These are phyloP conservation scores for Marisa cornuarietis DNA, from an alignment of 1,140 invertebrate genomes.

Conservation along the genomic window DNA sequence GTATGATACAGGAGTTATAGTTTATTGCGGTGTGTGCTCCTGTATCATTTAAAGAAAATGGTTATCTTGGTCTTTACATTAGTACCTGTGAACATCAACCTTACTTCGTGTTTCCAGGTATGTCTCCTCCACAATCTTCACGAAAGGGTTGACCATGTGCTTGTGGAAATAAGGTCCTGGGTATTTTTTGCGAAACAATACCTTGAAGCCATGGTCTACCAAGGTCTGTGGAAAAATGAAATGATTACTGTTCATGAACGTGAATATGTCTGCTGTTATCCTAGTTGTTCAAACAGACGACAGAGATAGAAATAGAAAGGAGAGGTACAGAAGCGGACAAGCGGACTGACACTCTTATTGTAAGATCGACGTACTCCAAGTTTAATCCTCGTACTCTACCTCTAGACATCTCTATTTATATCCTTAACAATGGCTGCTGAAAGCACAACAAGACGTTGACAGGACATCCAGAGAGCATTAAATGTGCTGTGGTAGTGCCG, in stretches of 20 bases:
- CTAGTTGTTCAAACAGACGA: neutral
- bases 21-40: no score
- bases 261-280: neutral
- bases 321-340: neutral
- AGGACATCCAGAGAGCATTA: no score
- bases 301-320: neutral
- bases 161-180: conserved; percentile 52
- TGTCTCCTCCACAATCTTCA: conserved; percentile 53
- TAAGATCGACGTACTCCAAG: no score
- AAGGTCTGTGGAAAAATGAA: conserved; percentile 45
- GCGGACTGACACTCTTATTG: no score
- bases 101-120: conserved; percentile 54
- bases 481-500: no score
- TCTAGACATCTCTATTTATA: no score
- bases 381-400: no score
- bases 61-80: neutral
- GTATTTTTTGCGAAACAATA: conserved; percentile 47
- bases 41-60: neutral
- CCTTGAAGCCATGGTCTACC: conserved; percentile 39
- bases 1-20: no score
- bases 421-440: no score
- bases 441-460: no score
- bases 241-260: neutral
- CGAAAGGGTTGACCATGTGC: conserved; percentile 55
- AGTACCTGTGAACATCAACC: conserved; percentile 19